Base-by-base conservation (phyloP, 2,113 vertebrate species). In the Hiodon tergisus region DNA sequence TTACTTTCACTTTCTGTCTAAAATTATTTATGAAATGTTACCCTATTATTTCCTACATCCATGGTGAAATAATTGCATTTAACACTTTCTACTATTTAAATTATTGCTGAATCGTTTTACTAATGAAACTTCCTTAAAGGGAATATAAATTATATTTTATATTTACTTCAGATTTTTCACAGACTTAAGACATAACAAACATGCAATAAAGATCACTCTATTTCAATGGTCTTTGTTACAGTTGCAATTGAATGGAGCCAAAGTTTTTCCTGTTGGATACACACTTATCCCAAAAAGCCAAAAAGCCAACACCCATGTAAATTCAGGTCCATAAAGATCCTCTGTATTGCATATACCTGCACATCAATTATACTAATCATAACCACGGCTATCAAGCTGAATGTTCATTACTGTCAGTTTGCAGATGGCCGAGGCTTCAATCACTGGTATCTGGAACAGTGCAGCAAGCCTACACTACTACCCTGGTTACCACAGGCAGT, bases 321-420 rank as follows among this genome's bases (percentile, higher is more conserved):
- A 89, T 91, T 87, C 91, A 88, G 87, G 80, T 81, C 77, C 80
- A 86, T 91, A 89, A 91, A 90, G 92, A 90, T 91, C 87, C 89
- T 80, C 88, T 75, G 87, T 88, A 88, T 87, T 85, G 80, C 86
- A 88, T 87, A 84, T 88, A 89, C 79, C 70, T 74, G 86, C 91
- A 91, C 90, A 91, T 94, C 91, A 93, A 94, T 95, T 94, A 94
- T 88, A 88, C 92, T 93, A 87, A 94, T 94, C 90, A 90, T 91
- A 90, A 93, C 92, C 92, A 92, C 82, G 89, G 91, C 93, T 90
- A 71, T 94, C 94, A 94, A 90, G 88, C 93, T 77, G 90, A 89
- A 89, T 88, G 89, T 90, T 94, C 93, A 93, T 95, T 94, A 94
- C 89, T 90, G 89, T 90, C 90, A 89, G 90, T 89, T 90, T 89